Evolutionary conservation across 2,113 vertebrate genomes (phyloP).

Genomic region (Leucosticte australis): DNA sequence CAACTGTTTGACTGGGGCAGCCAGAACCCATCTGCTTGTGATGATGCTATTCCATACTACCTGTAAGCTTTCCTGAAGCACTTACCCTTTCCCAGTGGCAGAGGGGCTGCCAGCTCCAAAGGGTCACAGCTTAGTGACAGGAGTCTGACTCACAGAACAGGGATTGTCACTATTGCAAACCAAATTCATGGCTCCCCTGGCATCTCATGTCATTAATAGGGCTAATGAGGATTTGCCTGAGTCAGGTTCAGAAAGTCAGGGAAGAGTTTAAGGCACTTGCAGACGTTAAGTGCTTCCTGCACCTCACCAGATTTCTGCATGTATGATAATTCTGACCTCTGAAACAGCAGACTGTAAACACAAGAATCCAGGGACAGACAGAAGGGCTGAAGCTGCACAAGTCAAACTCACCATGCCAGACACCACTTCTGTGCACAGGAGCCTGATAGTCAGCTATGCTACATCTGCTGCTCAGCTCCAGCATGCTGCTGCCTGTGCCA

Average conservation of each 20-base stretch:
- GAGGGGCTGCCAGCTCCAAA: neutral
- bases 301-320: neutral
- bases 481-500: neutral
- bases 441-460: fast-evolving
- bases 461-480: neutral
- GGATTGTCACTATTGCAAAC: neutral
- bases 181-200: neutral
- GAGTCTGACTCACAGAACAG: neutral
- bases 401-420: neutral
- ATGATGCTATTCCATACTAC: neutral
- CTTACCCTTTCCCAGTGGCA: neutral
- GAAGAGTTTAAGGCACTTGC: neutral
- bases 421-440: neutral
- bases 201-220: neutral
- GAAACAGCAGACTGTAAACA: neutral
- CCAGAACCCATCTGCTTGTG: neutral
- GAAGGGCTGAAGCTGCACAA: neutral
- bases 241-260: neutral
- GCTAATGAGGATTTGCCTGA: neutral
- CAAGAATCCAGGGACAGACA: neutral
- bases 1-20: neutral
- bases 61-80: neutral
- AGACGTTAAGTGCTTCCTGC: neutral
- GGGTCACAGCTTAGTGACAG: neutral
- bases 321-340: neutral